Evolutionary conservation across 2,797 vertebrate species (phyloP), one percentile per base, ranked within the genome.

Genomic region (Euphonia xanthogaster): DNA sequence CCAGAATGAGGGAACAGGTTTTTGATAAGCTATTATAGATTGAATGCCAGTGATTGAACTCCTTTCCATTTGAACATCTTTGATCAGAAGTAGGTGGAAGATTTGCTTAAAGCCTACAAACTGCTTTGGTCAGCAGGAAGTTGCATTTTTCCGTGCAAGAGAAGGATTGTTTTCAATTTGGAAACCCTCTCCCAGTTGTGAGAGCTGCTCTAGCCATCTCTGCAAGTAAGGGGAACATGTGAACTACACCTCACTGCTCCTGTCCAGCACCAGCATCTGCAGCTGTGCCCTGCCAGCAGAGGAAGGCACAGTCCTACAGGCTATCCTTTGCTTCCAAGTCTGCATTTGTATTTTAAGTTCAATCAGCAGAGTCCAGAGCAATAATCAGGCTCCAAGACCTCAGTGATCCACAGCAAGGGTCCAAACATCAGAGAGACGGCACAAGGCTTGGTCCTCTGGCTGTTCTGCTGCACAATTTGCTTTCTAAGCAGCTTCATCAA

Each of bases 171-270:
- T 82, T 66, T 73, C 21, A 33, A 19, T 58, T 8, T 82, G 25
- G 28, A 76, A 66, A 51, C 15, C 6, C 18, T 4, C 8, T 58
- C 12, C n/a, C 27, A 20, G 8, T 9, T 62, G 31, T 6, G 6
- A 18, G 20, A 83, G 5, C 17, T 88, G 60, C 27, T 21, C 27
- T 45, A 80, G 55, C 24, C 21, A 21, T 5, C 25, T 19, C 20
- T 74, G 18, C 10, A 16, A 5, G 20, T 33, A 44, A 31, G 12
- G 20, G 21, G 4, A 80, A 10, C 0, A 0, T 12, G 4, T 55
- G 45, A 78, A 33, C 33, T 35, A 3, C 6, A 4, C 37, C 31
- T 78, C 12, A 2, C 20, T 24, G 13, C 57, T 87, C 27, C 30
- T 74, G n/a, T n/a, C 28, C 51, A 22, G 42, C 5, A 7, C 20